These are phyloP conservation scores for Frankliniella intonsa DNA, from an alignment of 2,888 invertebrate genomes.

Conservation along the genomic window DNA sequence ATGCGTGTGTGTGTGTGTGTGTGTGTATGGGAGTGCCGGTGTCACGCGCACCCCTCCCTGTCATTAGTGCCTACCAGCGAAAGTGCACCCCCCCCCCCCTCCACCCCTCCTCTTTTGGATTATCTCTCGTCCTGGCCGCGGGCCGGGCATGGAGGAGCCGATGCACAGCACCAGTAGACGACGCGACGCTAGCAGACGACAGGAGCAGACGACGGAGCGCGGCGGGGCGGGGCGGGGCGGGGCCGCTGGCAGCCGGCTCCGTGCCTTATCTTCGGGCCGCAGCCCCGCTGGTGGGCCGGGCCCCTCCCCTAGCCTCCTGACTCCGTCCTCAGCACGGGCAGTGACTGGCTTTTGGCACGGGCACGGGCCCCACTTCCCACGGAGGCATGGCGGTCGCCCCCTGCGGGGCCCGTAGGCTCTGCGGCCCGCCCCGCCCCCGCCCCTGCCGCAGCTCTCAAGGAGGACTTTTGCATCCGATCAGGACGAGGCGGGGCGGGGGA, in stretches of 20 bases:
- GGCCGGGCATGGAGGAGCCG: neutral
- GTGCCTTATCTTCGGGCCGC: slow-evolving; percentile 14
- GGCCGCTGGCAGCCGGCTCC: neutral
- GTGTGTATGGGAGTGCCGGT: neutral
- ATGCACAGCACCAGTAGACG: slow-evolving; percentile 1
- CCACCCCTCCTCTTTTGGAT: neutral
- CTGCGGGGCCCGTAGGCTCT: too few species aligned
- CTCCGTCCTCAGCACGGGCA: neutral
- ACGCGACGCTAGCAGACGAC: neutral
- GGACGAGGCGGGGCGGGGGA: neutral
- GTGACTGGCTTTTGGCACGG: neutral
- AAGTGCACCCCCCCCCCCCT: neutral
- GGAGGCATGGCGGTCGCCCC: neutral
- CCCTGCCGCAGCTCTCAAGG: too few species aligned
- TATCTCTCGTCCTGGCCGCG: neutral
- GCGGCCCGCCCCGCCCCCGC: too few species aligned
- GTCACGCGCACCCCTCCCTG: neutral
- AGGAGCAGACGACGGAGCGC: neutral
- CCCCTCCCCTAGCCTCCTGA: neutral
- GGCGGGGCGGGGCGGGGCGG: neutral
- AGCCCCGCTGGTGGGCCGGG: neutral
- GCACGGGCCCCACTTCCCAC: slow-evolving; percentile 4
- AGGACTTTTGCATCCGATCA: neutral
- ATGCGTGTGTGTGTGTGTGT: neutral
- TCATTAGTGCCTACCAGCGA: neutral